phyloP scores from a whole-genome alignment of 2,797 vertebrate genomes.

The Corythornis leucogaster region DNA sequence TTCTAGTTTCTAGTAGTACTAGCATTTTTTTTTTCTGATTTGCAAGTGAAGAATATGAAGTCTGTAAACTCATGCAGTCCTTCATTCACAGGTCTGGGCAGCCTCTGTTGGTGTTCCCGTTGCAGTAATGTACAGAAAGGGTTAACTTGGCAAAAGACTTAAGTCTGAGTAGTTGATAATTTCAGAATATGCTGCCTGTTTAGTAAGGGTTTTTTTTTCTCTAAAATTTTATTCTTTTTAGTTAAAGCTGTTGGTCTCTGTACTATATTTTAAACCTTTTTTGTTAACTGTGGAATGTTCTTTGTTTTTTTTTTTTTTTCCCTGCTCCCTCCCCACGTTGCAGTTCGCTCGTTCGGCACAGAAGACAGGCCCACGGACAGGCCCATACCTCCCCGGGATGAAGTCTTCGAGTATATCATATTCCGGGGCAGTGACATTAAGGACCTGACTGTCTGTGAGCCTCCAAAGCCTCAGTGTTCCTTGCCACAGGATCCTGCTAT shows the following conservation, averaged over 20 bases:
- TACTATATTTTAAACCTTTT: background rate
- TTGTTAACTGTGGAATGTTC: background rate
- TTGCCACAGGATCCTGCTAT: slow-evolving; percentile 98
- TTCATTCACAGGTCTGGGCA: background rate
- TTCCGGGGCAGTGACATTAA: slow-evolving; percentile 98
- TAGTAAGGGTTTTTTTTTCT: rapidly evolving
- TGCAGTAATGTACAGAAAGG: background rate
- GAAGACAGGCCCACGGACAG: slow-evolving; percentile 96
- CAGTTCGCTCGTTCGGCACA: slow-evolving; percentile 97
- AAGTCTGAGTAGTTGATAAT: background rate
- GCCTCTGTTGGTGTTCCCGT: background rate
- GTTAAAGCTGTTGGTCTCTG: background rate
- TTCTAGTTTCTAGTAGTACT: background rate
- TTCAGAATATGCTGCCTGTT: background rate
- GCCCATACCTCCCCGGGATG: slow-evolving; percentile 96
- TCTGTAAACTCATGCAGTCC: background rate
- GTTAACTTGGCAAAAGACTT: background rate
- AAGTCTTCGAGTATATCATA: slow-evolving; percentile 98
- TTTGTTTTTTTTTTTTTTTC: background rate
- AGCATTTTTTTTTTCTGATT: background rate
- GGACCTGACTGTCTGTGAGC: slow-evolving; percentile 98
- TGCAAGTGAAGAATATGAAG: background rate
- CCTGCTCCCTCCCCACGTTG: background rate
- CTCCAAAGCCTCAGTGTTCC: slow-evolving; percentile 91
- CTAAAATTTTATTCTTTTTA: background rate